phyloP scores from a whole-genome alignment of 2,888 invertebrate genomes.

The Ennomos quercinarius region DNA sequence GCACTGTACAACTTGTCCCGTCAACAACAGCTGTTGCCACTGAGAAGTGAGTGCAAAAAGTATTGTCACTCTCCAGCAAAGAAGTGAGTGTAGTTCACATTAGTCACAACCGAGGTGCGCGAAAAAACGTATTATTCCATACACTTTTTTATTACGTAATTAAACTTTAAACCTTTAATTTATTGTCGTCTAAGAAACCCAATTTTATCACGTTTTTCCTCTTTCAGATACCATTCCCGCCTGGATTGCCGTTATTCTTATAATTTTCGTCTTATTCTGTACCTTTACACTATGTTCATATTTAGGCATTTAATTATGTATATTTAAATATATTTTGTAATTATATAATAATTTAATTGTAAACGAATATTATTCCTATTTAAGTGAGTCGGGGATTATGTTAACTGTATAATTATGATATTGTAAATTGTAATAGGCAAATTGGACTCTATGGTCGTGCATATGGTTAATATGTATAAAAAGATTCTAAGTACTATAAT shows the following conservation, averaged over 20 bases:
- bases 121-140: no score
- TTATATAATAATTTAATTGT: constrained; percentile 35
- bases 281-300: constrained; percentile 94
- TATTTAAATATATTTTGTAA: constrained; percentile 26
- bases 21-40: no score
- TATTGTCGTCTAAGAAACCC: no score
- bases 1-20: no score
- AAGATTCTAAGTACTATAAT: constrained; percentile 67
- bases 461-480: constrained; percentile 61
- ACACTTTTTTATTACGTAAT: no score
- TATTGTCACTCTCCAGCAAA: no score
- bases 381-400: constrained; percentile 48
- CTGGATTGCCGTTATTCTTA: constrained; percentile 91
- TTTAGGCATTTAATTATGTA: constrained; percentile 87
- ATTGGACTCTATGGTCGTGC: constrained; percentile 65
- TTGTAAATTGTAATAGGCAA: constrained; percentile 59
- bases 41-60: no score
- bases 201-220: background rate
- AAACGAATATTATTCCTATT: constrained; percentile 39
- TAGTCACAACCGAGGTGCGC: no score
- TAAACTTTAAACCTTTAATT: no score
- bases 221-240: constrained; percentile 91
- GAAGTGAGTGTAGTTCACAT: no score
- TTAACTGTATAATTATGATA: constrained; percentile 45
- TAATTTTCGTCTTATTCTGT: constrained; percentile 90